These are phyloP conservation scores for Orchesella flavescens DNA, from an alignment of 2,888 invertebrate species.

Conservation along the genomic window DNA sequence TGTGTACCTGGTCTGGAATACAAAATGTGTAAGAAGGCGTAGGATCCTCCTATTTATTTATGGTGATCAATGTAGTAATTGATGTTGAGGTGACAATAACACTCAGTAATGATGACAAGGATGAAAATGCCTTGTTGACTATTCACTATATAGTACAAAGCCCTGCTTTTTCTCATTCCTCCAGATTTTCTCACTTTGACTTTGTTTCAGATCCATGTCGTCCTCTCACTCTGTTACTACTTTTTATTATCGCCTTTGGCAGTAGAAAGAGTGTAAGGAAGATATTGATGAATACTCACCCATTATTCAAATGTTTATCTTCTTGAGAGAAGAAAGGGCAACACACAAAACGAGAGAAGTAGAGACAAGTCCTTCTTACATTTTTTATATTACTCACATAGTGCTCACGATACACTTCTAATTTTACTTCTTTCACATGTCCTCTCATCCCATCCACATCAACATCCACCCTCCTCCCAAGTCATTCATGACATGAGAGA, in stretches of 20 bases:
- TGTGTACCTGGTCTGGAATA: no score
- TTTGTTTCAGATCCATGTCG: no score
- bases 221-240: no score
- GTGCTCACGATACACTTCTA: neutral
- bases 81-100: slow-evolving; percentile 8
- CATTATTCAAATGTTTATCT: slow-evolving; percentile 62
- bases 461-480: neutral
- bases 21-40: no score
- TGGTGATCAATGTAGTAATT: no score
- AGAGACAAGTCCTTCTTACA: no score
- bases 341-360: neutral
- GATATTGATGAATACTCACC: slow-evolving; percentile 46
- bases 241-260: neutral
- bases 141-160: no score
- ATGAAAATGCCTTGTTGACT: neutral
- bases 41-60: no score
- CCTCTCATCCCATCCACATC: slow-evolving; percentile 5
- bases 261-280: neutral
- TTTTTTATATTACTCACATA: no score
- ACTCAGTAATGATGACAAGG: slow-evolving; percentile 31
- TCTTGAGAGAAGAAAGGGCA: slow-evolving; percentile 13
- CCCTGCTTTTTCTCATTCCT: neutral
- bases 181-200: neutral
- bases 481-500: slow-evolving; percentile 56
- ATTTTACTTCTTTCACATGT: slow-evolving; percentile 10